Conservation (phyloP, 2,888 invertebrate genomes). For the Tricholauxania praeusta region DNA sequence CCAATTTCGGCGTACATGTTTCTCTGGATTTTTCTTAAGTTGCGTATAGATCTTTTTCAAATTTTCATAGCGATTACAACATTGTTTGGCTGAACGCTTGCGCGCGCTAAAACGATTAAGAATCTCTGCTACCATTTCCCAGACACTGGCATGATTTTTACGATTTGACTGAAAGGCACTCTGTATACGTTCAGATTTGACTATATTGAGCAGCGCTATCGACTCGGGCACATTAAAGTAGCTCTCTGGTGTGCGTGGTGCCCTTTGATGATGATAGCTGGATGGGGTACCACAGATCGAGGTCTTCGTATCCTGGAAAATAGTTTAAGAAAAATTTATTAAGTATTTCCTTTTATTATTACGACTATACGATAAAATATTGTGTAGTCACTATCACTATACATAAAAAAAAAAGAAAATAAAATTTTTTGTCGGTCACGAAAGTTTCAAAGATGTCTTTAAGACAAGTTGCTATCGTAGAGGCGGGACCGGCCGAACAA, state of each 20-base stretch:
- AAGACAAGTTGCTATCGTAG: too few species aligned
- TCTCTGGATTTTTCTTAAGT: slow-evolving; percentile 66
- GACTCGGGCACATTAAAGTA: slow-evolving; percentile 68
- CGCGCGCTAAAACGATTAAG: slow-evolving; percentile 65
- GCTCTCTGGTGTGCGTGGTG: slow-evolving; percentile 66
- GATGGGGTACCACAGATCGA: slow-evolving; percentile 49
- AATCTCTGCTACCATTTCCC: slow-evolving; percentile 68
- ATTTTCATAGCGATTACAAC: slow-evolving; percentile 67
- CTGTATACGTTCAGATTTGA: slow-evolving; percentile 67
- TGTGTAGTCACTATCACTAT: too few species aligned
- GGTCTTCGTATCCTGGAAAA: slow-evolving; percentile 59
- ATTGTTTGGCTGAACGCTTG: slow-evolving; percentile 66
- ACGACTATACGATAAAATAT: not conserved
- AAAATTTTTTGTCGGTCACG: too few species aligned
- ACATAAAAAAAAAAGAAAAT: too few species aligned
- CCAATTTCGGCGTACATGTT: slow-evolving; percentile 67
- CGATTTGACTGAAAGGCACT: slow-evolving; percentile 67
- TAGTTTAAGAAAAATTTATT: not conserved
- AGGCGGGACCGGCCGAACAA: too few species aligned
- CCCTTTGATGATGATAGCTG: slow-evolving; percentile 65
- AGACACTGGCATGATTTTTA: slow-evolving; percentile 67
- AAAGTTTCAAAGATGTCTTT: too few species aligned
- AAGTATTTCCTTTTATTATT: not conserved
- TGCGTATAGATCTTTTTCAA: slow-evolving; percentile 67
- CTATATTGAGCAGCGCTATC: slow-evolving; percentile 66